phyloP scores from a whole-genome alignment of 2,888 invertebrate genomes.

The Dioctria rufipes region DNA sequence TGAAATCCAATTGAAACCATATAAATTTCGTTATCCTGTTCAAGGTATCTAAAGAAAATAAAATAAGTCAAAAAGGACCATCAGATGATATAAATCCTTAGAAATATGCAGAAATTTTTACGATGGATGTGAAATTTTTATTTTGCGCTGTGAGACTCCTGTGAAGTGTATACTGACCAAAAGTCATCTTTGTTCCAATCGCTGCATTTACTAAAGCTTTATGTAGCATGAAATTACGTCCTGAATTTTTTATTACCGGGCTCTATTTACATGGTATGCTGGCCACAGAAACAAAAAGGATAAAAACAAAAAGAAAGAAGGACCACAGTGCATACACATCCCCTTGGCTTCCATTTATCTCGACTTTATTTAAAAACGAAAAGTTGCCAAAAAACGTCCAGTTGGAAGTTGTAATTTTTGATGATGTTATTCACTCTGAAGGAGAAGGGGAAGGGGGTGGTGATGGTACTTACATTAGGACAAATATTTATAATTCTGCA shows the following conservation, averaged over 20 bases:
- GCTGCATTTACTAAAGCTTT: slow-evolving; percentile 52
- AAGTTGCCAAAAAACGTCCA: slow-evolving; percentile 12
- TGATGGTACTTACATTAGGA: too few relatives aligned
- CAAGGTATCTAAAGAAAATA: too few relatives aligned
- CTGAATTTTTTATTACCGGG: slow-evolving; percentile 54
- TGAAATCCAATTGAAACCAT: too few relatives aligned
- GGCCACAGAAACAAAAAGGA: slow-evolving; percentile 18
- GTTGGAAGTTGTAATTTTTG: slow-evolving; percentile 13
- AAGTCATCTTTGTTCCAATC: slow-evolving; percentile 53
- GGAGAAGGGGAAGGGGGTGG: too few relatives aligned
- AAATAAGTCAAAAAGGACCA: too few relatives aligned
- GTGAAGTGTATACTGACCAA: slow-evolving; percentile 27
- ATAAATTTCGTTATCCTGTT: too few relatives aligned
- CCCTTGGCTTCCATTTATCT: not conserved
- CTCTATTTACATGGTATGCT: slow-evolving; percentile 35
- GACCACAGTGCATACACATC: not conserved
- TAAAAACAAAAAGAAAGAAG: not conserved
- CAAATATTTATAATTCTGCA: too few relatives aligned
- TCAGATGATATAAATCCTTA: too few relatives aligned
- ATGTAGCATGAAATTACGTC: slow-evolving; percentile 57
- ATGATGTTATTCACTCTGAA: not conserved
- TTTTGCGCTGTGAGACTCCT: not conserved
- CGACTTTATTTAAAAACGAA: slow-evolving; percentile 30
- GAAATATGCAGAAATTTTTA: too few relatives aligned
- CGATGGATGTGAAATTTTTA: too few relatives aligned